Evolutionary conservation across 1,140 invertebrate species (phyloP), one percentile per base, ranked within the genome.

Genomic region (Oedothorax gibbosus): DNA sequence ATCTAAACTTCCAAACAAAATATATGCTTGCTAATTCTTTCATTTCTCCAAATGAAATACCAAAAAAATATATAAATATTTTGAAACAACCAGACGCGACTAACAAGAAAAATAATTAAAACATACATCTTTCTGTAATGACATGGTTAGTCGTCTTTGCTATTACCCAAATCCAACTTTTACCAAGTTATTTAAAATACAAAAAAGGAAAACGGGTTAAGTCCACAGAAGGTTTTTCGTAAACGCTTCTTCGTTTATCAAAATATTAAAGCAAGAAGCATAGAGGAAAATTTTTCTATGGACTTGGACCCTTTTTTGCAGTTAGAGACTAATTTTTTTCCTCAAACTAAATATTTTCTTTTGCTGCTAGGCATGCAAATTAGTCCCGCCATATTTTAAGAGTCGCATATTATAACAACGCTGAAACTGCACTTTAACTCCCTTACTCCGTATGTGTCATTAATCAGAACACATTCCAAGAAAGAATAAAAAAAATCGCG

Each of bases 401-500:
- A 68, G 64, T 64, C 49, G 50, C 51, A n/a, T 62, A 35, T 35
- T 35, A 35, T 79, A 79, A 79, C 77, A 68, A 68, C 77, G n/a
- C 62, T 11, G 35, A 79, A 79, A 79, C 35, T 54, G 64, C 35
- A 79, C 21, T 79, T 79, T 68, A 78, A 78, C 60, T 78, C 62
- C 11, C 76, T 53, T 68, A 56, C 77, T 79, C 64, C 56, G 18
- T 53, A 35, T 35, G 21, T 35, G 53, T 15, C 77, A 79, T 79
- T 79, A 79, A 79, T 79, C 77, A 79, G 51, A 79, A 68, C 53
- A 57, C 56, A 75, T 75, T 60, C 72, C 15, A 66, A 18, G 7
- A 68, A 68, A 56, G 15, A 21, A 68, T 5, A 9, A 64, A 68
- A 79, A 79, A 66, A 66, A 68, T 15, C 12, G 53, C 12, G 18